Base-by-base conservation (phyloP, 2,113 vertebrate species). In the Felis chaus region DNA sequence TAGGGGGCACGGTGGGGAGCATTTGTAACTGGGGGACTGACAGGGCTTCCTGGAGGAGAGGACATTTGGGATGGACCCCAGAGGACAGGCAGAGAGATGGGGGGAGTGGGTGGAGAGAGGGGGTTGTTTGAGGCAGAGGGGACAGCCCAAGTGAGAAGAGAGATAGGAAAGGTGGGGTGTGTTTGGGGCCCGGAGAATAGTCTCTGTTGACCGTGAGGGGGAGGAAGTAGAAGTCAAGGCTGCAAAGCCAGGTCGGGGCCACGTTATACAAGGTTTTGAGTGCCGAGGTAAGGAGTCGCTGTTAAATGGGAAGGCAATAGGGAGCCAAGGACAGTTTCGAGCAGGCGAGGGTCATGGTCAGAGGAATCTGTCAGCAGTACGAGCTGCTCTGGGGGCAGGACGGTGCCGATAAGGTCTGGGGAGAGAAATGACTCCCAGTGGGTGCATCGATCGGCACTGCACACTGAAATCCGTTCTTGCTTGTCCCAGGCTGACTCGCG, bases 1-100 rank as follows among this genome's bases (percentile, higher is more conserved):
- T 15, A 36, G 6, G 25, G 36, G 18, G n/a, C 11, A 0, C 1
- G 1, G 68, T 0, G 2, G 79, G 71, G 4, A 68, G 48, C 57
- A 2, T 18, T 36, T 36, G 3, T 15, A n/a, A 13, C 0, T 27
- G 57, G 53, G 36, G 13, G 23, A 13, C 61, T 12, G 69, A 53
- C 25, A 23, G 50, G 68, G 50, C 81, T 83, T 71, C 66, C 61
- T 79, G 76, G 45, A 53, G 31, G 79, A 87, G 45, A 11, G 6
- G 31, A 12, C 48, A 3, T 66, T 21, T 57, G 73, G 91, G 41
- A n/a, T 1, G 16, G 45, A 71, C 53, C 79, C 69, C 55, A 41
- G 19, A 68, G 48, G 21, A 50, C 3, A 2, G 50, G 74, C 39
- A 48, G 19, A n/a, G 53, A 84, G 63, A 33, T 41, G 16, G 2